Base-by-base conservation (phyloP, 1,140 invertebrate species). In the Pogonus chalceus region DNA sequence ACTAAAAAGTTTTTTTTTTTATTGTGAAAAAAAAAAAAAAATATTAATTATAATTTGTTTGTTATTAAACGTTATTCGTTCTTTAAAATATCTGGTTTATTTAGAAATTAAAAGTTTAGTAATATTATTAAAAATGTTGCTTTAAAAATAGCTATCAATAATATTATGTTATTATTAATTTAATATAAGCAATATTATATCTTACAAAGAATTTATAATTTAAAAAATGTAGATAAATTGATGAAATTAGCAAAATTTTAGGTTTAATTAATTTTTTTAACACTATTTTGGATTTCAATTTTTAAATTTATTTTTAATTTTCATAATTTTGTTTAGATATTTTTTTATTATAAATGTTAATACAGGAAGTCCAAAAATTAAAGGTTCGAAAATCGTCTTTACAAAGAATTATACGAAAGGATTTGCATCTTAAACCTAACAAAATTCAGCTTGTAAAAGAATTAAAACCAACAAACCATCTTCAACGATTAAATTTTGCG, bases 1-100 rank as follows among this genome's bases (percentile, higher is more conserved):
- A 64, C 63, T 75, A 78, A 68, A 63, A 62, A 62, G 62, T 67
- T 72, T 74, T 67, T 56, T 62, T 64, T 67, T 57, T 76, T 75
- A 76, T 65, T 78, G 70, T 79, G 24, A 51, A 52, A 76, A 64
- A 73, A 76, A 65, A 75, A 76, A 52, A 76, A 64, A 73, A 76
- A 65, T 75, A 76, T 76, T 73, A 70, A 67, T n/a, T 75, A 78
- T 76, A 72, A 62, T 68, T 65, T 67, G 71, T 75, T 79, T 60
- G 74, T 67, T 74, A 72, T 78, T 69, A 82, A 73, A 81, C 72
- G 69, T 76, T 76, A 77, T 67, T 75, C 76, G 73, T 71, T 71
- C 76, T 73, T 72, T 69, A 73, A 68, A 69, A 76, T 81, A 80
- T 80, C 76, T 81, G 76, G 73, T 81, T 81, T 72, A 76, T 75